phyloP scores from a whole-genome alignment of 2,888 invertebrate species.

The Phrixothrix hirtus region DNA sequence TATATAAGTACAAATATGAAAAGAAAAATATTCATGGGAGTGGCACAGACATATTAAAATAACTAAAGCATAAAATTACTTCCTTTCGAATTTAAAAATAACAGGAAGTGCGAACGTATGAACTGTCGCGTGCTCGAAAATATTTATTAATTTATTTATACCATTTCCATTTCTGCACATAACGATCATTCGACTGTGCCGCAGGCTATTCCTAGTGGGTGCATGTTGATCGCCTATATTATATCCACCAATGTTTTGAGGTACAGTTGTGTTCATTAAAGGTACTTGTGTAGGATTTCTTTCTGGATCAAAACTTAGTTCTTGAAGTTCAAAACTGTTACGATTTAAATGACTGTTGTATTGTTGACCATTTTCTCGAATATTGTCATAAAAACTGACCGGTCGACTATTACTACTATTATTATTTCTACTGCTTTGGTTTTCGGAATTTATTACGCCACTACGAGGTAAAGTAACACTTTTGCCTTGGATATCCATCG shows the following conservation, averaged over 20 bases:
- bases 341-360: slow-evolving; percentile 2
- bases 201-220: slow-evolving; percentile 69
- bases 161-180: slow-evolving; percentile 63
- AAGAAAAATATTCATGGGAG: slow-evolving; percentile 17
- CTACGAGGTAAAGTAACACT: slow-evolving; percentile 31
- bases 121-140: too few species aligned
- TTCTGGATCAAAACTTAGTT: slow-evolving; percentile 20
- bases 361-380: slow-evolving; percentile 35
- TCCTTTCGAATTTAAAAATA: slow-evolving; percentile 10
- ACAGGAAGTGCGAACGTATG: too few species aligned
- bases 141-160: slow-evolving; percentile 37
- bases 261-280: slow-evolving; percentile 66
- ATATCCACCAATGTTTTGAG: slow-evolving; percentile 66
- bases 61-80: slow-evolving; percentile 22
- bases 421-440: slow-evolving; percentile 44
- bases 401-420: slow-evolving; percentile 49
- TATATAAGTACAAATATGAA: slow-evolving; percentile 11
- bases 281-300: slow-evolving; percentile 58
- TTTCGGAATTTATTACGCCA: slow-evolving; percentile 10
- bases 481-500: slow-evolving; percentile 19
- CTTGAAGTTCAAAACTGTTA: slow-evolving; percentile 15
- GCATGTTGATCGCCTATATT: slow-evolving; percentile 68
- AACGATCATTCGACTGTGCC: slow-evolving; percentile 73
- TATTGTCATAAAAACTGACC: slow-evolving; percentile 57
- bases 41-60: slow-evolving; percentile 11